Evolutionary conservation across 1,140 invertebrate genomes (phyloP), one percentile per base, ranked within the genome.

Genomic region (Conus betulinus): DNA sequence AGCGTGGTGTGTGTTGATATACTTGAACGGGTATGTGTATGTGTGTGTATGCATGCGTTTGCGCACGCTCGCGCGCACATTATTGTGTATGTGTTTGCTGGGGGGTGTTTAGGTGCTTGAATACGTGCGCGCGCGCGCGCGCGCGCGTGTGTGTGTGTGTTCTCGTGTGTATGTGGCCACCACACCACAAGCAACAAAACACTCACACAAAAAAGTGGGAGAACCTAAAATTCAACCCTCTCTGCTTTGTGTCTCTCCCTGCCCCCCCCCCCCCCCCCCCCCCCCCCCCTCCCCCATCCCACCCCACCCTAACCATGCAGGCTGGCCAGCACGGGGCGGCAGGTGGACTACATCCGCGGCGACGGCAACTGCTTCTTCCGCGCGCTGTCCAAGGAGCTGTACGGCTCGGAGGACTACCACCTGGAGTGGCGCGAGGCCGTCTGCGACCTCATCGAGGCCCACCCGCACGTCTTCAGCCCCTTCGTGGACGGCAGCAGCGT

Each of bases 331-430:
- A 90, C 91, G 60, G 88, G 88, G 13, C 87, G 93, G 82, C 89
- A 90, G 85, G 90, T 94, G 67, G 94, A 94, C 87, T 91, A 91
- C 86, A 93, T 94, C 20, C 87, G 84, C 76, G 94, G 94, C 10
- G 94, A 94, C 91, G 94, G 94, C n/a, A 94, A 94, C 88, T 94
- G 94, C 87, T 93, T 94, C 82, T 94, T 94, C 88, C 87, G 93
- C 25, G 92, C 94, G 53, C 85, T 94, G 39, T 94, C 93, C 88
- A 94, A 94, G 90, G 90, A 93, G 15, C 89, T 93, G 27, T 94
- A 94, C 88, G 92, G 92, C 5, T 90, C 88, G 60, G 93, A 94
- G 81, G 87, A 90, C 52, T 93, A 88, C 88, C 93, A 94, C 90
- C 89, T 91, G n/a, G 91, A 92, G 39, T 84, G 93, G 23, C 82